Base-by-base conservation (phyloP, 2,888 invertebrate species). In the Chymomyza procnemis region DNA sequence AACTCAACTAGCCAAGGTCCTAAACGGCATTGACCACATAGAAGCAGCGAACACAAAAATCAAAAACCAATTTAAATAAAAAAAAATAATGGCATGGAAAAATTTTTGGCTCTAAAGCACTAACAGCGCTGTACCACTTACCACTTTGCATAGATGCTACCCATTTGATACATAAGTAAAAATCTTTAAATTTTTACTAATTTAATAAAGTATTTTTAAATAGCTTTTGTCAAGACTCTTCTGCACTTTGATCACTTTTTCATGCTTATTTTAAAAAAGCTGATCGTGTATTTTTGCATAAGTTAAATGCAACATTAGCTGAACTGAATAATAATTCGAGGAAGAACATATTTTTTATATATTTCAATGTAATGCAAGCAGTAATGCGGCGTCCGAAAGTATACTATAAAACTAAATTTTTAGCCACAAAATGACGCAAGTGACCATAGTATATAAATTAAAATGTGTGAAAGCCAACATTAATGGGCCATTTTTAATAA, bases 1-100 rank as follows among this genome's bases (percentile, higher is more conserved):
- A 72, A 80, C 79, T 80, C 77, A 82, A 69, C 80, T 76, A 78
- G 81, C 85, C 82, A 69, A 81, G 48, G 69, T 76, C 82, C 79
- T 84, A 81, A 81, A 84, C 80, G 80, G 69, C 78, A 79, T 76
- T 81, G 80, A 84, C 80, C 80, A 78, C 80, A 84, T 66, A 73
- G 74, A 78, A 82, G 74, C 34, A 64, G 66, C 59, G 67, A 50
- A 14, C 14, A 34, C 30, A 30, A 30, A 78, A 78, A 78, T 74
- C 78, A 78, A 78, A 78, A 78, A 78, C 72, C 82, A 81, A 81
- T 84, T 81, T 84, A 76, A 81, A 80, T 78, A 41, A 34, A 34
- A 34, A 41, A 41, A 41, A 14, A 41, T 12, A 34, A 34, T 9
- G 34, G 3, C 4, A 41, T 41, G 12, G 12, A 5, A 26, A 26